Evolutionary conservation across 2,797 vertebrate genomes (phyloP).

Genomic region (Chanos chanos): DNA sequence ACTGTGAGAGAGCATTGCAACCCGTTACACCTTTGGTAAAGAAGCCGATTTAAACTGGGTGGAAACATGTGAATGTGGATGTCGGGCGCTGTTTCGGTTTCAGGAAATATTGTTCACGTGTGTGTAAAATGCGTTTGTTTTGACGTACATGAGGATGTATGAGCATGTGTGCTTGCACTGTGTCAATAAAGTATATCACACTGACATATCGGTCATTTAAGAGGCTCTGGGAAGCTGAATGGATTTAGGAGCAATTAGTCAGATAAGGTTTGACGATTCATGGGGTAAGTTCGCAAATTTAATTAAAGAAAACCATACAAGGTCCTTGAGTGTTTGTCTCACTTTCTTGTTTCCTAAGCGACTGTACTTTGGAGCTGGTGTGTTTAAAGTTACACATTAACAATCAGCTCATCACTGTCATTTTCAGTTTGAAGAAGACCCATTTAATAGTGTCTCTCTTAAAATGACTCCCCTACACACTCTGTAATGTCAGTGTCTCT

Average conservation of each 20-base stretch:
- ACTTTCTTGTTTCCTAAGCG: conserved; percentile 1
- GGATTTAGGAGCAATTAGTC: not conserved
- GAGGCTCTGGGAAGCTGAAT: conserved; percentile 5
- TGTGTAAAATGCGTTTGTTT: no score
- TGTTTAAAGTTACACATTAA: conserved; percentile 9
- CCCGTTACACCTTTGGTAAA: no score
- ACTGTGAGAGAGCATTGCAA: no score
- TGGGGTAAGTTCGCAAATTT: conserved; percentile 9
- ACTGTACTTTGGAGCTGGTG: not conserved
- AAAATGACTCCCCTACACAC: not conserved
- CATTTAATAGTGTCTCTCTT: not conserved
- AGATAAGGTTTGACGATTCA: conserved; percentile 6
- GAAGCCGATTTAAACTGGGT: no score
- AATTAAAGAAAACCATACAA: conserved; percentile 8
- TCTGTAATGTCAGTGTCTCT: no score
- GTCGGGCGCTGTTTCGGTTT: no score
- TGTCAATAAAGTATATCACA: not conserved
- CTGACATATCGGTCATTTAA: conserved; percentile 14
- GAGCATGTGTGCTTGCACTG: no score
- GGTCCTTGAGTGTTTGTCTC: not conserved
- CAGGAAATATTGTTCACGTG: no score
- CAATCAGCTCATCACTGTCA: not conserved
- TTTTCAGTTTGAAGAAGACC: not conserved
- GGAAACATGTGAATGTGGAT: no score
- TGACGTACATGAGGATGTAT: no score